Percentiles rank a stretch among this genome's conserved stretches.
These are phyloP conservation scores for Sinella curviseta DNA, from an alignment of 1,140 invertebrate genomes.

Conservation along the genomic window DNA sequence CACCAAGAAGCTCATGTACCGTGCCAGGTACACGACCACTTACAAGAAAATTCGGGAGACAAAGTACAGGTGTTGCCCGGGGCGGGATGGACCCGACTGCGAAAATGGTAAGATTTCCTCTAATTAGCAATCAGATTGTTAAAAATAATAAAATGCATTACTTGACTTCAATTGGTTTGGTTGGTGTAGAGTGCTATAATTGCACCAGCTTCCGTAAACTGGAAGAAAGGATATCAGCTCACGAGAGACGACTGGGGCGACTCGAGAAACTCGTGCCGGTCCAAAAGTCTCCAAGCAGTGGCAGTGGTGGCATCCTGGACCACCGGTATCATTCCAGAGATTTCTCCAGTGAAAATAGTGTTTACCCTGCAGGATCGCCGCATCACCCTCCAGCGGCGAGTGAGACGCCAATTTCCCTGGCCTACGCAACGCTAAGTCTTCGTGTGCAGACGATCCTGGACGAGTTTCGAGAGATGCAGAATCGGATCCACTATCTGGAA, in stretches of 20 bases:
- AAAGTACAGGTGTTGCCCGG: conserved; percentile 43
- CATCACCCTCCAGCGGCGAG: neutral
- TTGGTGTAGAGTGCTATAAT: conserved; percentile 46
- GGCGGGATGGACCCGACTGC: conserved; percentile 30
- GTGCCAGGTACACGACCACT: conserved; percentile 37
- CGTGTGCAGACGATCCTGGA: neutral
- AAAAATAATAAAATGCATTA: neutral
- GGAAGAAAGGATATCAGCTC: conserved; percentile 4
- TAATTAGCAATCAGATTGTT: neutral
- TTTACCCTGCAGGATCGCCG: neutral
- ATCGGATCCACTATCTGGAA: neutral
- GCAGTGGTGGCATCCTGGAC: no score
- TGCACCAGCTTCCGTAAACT: conserved; percentile 28
- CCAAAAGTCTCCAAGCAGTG: neutral
- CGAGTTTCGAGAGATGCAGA: conserved; percentile 9
- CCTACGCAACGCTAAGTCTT: neutral
- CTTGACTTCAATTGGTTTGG: no score
- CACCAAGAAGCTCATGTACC: conserved; percentile 32
- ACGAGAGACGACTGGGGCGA: neutral
- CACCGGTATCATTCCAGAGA: neutral
- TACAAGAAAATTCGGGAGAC: conserved; percentile 41
- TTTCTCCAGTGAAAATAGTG: neutral
- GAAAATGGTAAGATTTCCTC: conserved; percentile 12
- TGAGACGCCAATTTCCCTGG: neutral
- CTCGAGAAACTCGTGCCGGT: neutral